Evolutionary conservation across 2,113 vertebrate species (phyloP), one percentile per base, ranked within the genome.

Genomic region (Oophaga pumilio): DNA sequence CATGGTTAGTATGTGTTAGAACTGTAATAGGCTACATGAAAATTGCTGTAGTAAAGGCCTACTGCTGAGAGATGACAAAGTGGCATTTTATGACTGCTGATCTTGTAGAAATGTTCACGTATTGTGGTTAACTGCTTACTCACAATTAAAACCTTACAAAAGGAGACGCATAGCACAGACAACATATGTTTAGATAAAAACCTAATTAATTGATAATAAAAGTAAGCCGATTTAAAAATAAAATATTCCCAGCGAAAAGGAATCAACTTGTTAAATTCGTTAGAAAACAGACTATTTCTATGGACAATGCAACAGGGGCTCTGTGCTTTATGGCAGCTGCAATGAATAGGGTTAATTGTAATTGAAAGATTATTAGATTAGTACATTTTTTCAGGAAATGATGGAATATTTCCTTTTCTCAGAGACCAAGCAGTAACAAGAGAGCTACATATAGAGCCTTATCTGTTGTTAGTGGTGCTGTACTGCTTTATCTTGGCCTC

Each of bases 51-150:
- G 79, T 77, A 88, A 76, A 82, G 81, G 82, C 81, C 87, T 76
- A 83, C 80, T 88, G 87, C 87, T 88, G 87, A 83, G 87, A 76
- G 87, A 88, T 88, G 80, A 88, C 87, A 88, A 88, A 88, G 77
- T 84, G n/a, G 71, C 81, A 82, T 82, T 88, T 88, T 88, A 88
- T 76, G 81, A 88, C 87, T 83, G 71, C 87, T 88, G 87, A 88
- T 88, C 80, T 76, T 28, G 87, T 77, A 84, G 87, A 88, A 88
- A 84, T 84, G 33, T 82, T 83, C 80, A 66, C 17, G 43, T 84
- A 88, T 77, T 83, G 80, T 77, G 49, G 80, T 88, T 88, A 88
- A 84, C 87, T 77, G 71, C 87, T 86, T 86, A 56, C 60, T 77
- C 66, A 87, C 86, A 82, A 87, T 87, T 81, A 87, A 56, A 87